A percentile compares a stretch with the other conserved stretches of the same genome.
phyloP scores from a whole-genome alignment of 92 coral and sea anemone genomes.

The Muricea muricata region DNA sequence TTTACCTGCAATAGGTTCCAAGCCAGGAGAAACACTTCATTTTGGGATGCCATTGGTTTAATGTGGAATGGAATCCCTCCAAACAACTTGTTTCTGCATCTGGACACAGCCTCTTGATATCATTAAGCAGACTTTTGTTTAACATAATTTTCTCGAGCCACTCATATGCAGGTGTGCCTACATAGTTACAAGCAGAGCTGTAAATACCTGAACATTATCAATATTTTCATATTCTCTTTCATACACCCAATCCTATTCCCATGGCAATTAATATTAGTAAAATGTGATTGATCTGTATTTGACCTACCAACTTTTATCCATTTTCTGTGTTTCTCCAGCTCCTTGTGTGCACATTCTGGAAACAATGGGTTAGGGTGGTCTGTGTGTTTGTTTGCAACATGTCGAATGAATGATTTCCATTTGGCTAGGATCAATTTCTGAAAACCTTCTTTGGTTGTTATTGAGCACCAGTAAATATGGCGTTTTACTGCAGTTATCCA shows the following conservation, averaged over 20 bases:
- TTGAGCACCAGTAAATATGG: constrained; percentile 60
- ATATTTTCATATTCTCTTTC: not conserved
- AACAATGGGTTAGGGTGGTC: constrained; percentile 49
- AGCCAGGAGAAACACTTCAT: constrained; percentile 63
- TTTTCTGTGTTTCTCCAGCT: constrained; percentile 24
- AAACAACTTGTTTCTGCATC: constrained; percentile 59
- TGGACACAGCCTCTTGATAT: constrained; percentile 49
- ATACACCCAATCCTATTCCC: not conserved
- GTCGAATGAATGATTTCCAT: constrained; percentile 56
- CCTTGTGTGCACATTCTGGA: constrained; percentile 57
- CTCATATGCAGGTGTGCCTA: constrained; percentile 59
- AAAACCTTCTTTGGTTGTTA: constrained; percentile 46
- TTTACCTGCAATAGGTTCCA: constrained; percentile 59
- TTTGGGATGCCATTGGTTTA: constrained; percentile 61
- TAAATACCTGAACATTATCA: too few relatives aligned
- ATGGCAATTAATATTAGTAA: not conserved
- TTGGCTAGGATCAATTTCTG: constrained; percentile 54
- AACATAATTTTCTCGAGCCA: constrained; percentile 38
- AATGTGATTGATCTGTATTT: not conserved
- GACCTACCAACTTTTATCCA: constrained; percentile 54
- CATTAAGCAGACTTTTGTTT: constrained; percentile 50
- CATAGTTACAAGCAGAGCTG: constrained; percentile 5
- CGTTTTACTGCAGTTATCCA: constrained; percentile 53
- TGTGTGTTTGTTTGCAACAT: constrained; percentile 54
- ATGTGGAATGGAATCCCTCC: constrained; percentile 52